Base-by-base conservation (phyloP, 2,797 vertebrate species). In the Cossypha dichroa region DNA sequence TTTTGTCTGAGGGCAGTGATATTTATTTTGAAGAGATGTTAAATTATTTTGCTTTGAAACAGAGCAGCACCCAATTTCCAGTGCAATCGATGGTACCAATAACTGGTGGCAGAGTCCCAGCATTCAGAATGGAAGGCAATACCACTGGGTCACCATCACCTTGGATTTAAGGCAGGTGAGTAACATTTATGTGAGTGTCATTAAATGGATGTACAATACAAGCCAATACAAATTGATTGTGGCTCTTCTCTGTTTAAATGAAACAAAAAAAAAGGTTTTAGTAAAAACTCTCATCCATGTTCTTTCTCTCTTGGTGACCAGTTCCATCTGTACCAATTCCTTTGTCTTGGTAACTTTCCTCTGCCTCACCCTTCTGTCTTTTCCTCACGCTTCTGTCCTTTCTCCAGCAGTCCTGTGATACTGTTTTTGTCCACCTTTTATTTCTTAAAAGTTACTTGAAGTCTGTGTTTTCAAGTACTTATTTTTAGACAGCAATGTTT, bases 81-180 rank as follows among this genome's bases (percentile, higher is more conserved):
- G 98, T 21, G 98, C 99, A 11, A 99, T 99, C 0, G 99, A 99
- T 59, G 99, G 99, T 55, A 99, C 99, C 23, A 99, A 99, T 94
- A 98, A 98, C 72, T 99, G 99, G 99, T 99, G 99, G 99, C 99
- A 99, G 95, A 99, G 99, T 91, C 99, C 99, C 4, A 99, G 99
- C 92, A 99, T 99, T 95, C 99, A 99, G 89, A 99, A 99, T 9
- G 99, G 99, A 29, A 98, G 98, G 40, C 98, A 98, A 79, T 99
- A 98, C 74, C 99, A 99, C 97, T 99, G 99, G 99, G 96, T 99
- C 88, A 99, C 99, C 10, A 98, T 99, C 92, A 99, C 99, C 3
- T 96, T 99, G 98, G 99, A 99, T 95, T 96, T 99, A 62, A 98
- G 98, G 95, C 99, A 99, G 99, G 99, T 99, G 97, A 96, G 96